A percentile compares a stretch with the other conserved stretches of the same genome.
These are phyloP conservation scores for Elysia chlorotica DNA, from an alignment of 1,140 invertebrate species.

Conservation along the genomic window DNA sequence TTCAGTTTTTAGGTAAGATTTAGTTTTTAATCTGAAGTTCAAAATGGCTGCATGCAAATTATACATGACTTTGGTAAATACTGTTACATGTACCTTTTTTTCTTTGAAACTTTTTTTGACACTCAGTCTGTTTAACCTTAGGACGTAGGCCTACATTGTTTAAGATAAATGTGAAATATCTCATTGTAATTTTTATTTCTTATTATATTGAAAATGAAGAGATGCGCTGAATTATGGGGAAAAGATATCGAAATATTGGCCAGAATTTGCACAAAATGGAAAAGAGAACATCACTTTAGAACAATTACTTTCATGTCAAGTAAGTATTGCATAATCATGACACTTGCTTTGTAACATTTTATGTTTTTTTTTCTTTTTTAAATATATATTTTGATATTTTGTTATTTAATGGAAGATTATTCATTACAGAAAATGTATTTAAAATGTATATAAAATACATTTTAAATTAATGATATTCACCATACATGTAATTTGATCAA, in stretches of 20 bases:
- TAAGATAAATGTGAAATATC: too few species aligned
- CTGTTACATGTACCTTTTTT: not conserved
- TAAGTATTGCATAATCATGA: not conserved
- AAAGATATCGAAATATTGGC: constrained; percentile 58
- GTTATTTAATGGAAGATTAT: not conserved
- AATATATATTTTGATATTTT: not conserved
- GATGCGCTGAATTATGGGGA: constrained; percentile 56
- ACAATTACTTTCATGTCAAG: constrained; percentile 46
- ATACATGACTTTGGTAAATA: not conserved
- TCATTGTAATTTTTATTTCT: too few species aligned
- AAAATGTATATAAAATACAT: not conserved
- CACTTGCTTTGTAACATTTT: too few species aligned
- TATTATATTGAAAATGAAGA: too few species aligned
- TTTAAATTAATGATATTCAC: not conserved
- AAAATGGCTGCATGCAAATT: not conserved
- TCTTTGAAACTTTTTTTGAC: too few species aligned
- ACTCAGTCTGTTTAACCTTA: too few species aligned
- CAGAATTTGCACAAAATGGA: constrained; percentile 62
- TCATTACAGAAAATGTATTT: not conserved
- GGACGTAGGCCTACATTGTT: too few species aligned
- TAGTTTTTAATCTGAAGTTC: not conserved
- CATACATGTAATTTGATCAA: too few species aligned
- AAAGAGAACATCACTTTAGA: constrained; percentile 61
- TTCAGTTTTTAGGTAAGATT: too few species aligned
- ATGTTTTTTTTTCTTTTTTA: not conserved